A percentile compares a stretch with the other conserved stretches of the same genome.
Conservation (phyloP, 2,113 vertebrate genomes). For the Apus apus region DNA sequence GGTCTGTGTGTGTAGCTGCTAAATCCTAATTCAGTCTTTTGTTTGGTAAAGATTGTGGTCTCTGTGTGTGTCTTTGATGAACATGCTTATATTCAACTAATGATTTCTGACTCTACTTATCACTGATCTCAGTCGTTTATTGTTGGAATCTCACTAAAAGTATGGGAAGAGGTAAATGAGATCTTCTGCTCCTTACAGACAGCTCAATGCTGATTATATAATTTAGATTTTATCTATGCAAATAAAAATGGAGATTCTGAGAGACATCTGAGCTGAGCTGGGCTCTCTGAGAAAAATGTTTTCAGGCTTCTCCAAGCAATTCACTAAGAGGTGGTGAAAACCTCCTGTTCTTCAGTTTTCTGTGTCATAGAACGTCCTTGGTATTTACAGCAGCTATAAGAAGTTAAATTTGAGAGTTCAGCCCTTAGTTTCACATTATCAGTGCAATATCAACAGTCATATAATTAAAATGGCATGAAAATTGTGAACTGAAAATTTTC, state of each 20-base stretch:
- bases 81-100: background rate
- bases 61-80: background rate
- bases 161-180: background rate
- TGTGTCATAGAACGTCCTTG: background rate
- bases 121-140: background rate
- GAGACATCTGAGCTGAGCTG: background rate
- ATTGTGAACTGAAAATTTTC: background rate
- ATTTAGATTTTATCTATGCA: background rate
- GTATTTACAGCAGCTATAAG: background rate
- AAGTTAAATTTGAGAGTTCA: background rate
- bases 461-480: background rate
- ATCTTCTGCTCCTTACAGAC: background rate
- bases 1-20: background rate
- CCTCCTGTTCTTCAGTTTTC: background rate
- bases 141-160: background rate
- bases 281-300: background rate
- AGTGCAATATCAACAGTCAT: background rate
- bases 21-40: background rate
- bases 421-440: background rate
- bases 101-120: background rate
- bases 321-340: background rate
- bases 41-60: background rate
- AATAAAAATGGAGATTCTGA: background rate
- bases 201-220: background rate
- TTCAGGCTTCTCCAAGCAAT: background rate